Conservation (phyloP, 2,888 invertebrate species). For the Diaphora mendica region DNA sequence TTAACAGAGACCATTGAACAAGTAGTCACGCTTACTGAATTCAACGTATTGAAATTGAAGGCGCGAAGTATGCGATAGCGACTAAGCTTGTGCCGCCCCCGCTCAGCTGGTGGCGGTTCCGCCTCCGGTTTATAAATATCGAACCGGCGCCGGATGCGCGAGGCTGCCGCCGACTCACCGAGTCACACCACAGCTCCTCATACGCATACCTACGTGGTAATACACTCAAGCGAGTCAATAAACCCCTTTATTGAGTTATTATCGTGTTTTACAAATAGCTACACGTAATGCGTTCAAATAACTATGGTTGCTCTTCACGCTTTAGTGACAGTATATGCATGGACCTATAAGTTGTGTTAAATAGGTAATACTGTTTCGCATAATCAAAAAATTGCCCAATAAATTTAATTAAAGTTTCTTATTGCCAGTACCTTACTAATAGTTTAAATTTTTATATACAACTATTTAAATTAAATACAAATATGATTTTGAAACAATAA, state of each 20-base stretch:
- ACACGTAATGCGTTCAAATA: slow-evolving; percentile 49
- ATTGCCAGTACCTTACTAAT: neutral
- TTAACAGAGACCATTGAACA: slow-evolving; percentile 33
- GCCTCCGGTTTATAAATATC: slow-evolving; percentile 83
- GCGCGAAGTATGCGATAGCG: slow-evolving; percentile 55
- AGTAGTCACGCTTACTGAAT: slow-evolving; percentile 55
- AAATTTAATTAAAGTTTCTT: neutral
- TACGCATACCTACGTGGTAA: slow-evolving; percentile 45
- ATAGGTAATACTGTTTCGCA: neutral
- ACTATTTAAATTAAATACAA: too few relatives aligned
- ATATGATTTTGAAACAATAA: too few relatives aligned
- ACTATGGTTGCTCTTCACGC: slow-evolving; percentile 45
- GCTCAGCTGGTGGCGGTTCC: slow-evolving; percentile 67
- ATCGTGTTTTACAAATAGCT: slow-evolving; percentile 67
- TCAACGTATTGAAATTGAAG: slow-evolving; percentile 58
- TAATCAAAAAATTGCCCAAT: neutral
- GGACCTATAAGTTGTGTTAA: neutral
- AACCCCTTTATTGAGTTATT: slow-evolving; percentile 71
- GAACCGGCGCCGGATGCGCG: slow-evolving; percentile 79
- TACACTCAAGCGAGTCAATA: slow-evolving; percentile 60
- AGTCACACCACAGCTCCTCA: slow-evolving; percentile 51
- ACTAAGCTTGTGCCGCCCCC: slow-evolving; percentile 62
- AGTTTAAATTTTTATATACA: too few relatives aligned
- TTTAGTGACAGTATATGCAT: slow-evolving; percentile 33
- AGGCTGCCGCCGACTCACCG: slow-evolving; percentile 54